Evolutionary conservation across 37 sponge, comb jelly and placozoan species (phyloP).

Genomic region (Lycopodina hypogea): DNA sequence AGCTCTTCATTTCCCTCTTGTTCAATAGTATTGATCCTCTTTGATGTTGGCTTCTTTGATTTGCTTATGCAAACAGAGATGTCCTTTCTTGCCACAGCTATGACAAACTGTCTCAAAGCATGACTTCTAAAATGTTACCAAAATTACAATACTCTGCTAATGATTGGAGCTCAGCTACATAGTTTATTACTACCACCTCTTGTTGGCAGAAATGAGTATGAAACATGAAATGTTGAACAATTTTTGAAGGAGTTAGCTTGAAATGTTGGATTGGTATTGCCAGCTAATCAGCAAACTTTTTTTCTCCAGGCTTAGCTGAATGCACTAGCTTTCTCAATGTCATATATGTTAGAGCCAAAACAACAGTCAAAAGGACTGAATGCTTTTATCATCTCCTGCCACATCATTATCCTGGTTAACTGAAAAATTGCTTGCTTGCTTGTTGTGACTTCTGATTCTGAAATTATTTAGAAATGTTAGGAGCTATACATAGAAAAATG

Average conservation of each 20-base stretch:
- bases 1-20: too few species aligned
- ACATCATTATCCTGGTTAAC: slow-evolving; percentile 2
- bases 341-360: slow-evolving; percentile 13
- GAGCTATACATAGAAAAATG: too few species aligned
- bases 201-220: slow-evolving; percentile 10
- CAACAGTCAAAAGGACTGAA: slow-evolving; percentile 15
- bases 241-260: slow-evolving; percentile 12
- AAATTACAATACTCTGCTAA: neutral
- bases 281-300: slow-evolving; percentile 2
- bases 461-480: too few species aligned
- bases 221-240: too few species aligned
- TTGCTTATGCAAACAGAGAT: slow-evolving; percentile 20
- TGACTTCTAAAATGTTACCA: slow-evolving; percentile 29
- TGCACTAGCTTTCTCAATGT: neutral
- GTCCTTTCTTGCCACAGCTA: slow-evolving; percentile 47
- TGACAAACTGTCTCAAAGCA: slow-evolving; percentile 40
- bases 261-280: neutral
- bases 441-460: too few species aligned
- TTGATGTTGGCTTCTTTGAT: slow-evolving; percentile 1
- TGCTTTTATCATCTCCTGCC: neutral
- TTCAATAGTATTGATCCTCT: too few species aligned
- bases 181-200: slow-evolving; percentile 25
- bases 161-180: too few species aligned
- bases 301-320: slow-evolving; percentile 25
- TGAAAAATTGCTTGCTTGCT: too few species aligned